These are phyloP conservation scores for Naja naja DNA, from an alignment of 2,113 vertebrate genomes.

Conservation along the genomic window DNA sequence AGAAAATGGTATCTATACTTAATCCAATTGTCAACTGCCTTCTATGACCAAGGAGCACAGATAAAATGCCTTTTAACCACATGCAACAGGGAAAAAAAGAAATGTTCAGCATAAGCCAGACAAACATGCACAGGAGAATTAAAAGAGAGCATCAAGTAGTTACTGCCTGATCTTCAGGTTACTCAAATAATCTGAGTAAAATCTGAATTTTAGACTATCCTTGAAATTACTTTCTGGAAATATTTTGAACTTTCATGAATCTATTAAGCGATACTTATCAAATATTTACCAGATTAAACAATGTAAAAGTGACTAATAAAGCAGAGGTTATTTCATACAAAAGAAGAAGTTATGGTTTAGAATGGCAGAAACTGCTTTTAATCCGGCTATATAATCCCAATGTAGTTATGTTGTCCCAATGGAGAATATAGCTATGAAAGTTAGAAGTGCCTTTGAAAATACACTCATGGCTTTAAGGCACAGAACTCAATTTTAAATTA, in stretches of 20 bases:
- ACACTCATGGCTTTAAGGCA: background rate
- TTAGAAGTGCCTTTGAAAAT: background rate
- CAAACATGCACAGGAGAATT: constrained; percentile 4
- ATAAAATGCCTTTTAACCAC: background rate
- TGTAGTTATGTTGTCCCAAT: background rate
- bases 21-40: constrained; percentile 8
- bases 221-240: background rate
- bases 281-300: background rate
- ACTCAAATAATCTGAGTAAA: accelerated
- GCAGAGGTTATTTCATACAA: background rate
- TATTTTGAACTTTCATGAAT: background rate
- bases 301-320: background rate
- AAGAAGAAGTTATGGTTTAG: background rate
- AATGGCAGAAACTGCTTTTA: background rate
- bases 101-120: background rate
- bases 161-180: background rate
- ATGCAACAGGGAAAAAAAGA: accelerated
- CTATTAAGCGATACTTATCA: background rate
- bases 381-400: background rate
- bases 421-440: background rate
- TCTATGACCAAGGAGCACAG: background rate
- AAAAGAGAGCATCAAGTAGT: constrained; percentile 26
- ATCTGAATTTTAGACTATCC: background rate
- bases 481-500: background rate
- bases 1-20: background rate